Evolutionary conservation across 2,113 vertebrate species (phyloP).

Genomic region (Brienomyrus brachyistius): DNA sequence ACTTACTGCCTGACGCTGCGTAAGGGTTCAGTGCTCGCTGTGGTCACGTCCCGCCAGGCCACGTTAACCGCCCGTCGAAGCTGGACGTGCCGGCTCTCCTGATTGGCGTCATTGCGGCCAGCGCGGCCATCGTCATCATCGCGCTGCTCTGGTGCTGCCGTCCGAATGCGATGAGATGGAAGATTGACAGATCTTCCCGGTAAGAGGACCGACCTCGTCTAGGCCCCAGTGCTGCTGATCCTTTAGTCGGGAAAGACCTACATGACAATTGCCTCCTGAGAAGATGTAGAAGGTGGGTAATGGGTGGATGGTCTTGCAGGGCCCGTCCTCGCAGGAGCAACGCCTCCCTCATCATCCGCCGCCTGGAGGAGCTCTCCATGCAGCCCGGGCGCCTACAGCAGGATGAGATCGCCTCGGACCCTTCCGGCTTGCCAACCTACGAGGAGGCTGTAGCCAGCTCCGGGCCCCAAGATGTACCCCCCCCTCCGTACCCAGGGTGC

Average conservation of each 20-base stretch:
- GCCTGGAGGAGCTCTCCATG: slow-evolving; percentile 53
- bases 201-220: background rate
- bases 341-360: slow-evolving; percentile 51
- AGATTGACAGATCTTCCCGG: slow-evolving; percentile 5
- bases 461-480: slow-evolving; percentile 6
- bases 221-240: no score
- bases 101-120: slow-evolving; percentile 62
- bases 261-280: background rate
- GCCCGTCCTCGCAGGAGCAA: slow-evolving; percentile 28
- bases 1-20: background rate
- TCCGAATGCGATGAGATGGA: slow-evolving; percentile 6
- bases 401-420: slow-evolving; percentile 28
- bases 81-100: slow-evolving; percentile 64
- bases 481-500: slow-evolving; percentile 18
- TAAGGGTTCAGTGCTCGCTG: background rate
- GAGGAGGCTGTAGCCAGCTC: slow-evolving; percentile 51
- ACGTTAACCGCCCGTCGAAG: slow-evolving; percentile 32
- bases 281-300: background rate
- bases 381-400: slow-evolving; percentile 28
- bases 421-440: slow-evolving; percentile 58
- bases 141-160: slow-evolving; percentile 64
- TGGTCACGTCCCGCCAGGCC: background rate
- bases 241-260: background rate
- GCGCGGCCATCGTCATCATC: slow-evolving; percentile 56
- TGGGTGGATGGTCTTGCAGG: slow-evolving; percentile 35